phyloP scores from a whole-genome alignment of 1,140 invertebrate species.

The Bombus cullumanus region DNA sequence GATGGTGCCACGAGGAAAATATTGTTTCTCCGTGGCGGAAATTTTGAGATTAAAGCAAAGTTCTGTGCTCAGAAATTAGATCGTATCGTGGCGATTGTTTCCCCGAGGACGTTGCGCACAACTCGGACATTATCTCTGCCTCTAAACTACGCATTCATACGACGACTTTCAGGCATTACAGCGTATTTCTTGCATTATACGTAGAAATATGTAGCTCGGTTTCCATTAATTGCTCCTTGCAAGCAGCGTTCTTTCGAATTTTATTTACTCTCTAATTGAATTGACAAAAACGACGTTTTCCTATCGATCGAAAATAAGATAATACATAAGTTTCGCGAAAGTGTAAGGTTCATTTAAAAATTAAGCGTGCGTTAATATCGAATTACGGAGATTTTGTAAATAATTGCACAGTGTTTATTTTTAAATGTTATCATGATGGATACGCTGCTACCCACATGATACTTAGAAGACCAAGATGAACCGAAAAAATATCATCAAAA shows the following conservation, averaged over 20 bases:
- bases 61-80: constrained; percentile 12
- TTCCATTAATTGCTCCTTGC: neutral
- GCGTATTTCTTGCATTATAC: constrained; percentile 19
- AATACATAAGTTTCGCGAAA: neutral
- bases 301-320: neutral
- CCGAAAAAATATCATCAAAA: no score
- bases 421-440: neutral
- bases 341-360: neutral
- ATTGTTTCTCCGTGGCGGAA: constrained; percentile 11
- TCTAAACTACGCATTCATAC: constrained; percentile 13
- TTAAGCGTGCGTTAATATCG: neutral
- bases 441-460: no score
- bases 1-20: constrained; percentile 20
- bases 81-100: constrained; percentile 29
- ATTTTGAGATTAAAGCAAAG: constrained; percentile 34
- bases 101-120: neutral
- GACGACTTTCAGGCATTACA: neutral
- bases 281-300: neutral
- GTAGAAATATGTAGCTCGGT: neutral
- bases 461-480: no score
- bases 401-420: no score
- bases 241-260: neutral
- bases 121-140: constrained; percentile 7
- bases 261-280: neutral
- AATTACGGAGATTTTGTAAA: neutral